Conservation (phyloP, 2,888 invertebrate species). For the Amphiduros pacificus region DNA sequence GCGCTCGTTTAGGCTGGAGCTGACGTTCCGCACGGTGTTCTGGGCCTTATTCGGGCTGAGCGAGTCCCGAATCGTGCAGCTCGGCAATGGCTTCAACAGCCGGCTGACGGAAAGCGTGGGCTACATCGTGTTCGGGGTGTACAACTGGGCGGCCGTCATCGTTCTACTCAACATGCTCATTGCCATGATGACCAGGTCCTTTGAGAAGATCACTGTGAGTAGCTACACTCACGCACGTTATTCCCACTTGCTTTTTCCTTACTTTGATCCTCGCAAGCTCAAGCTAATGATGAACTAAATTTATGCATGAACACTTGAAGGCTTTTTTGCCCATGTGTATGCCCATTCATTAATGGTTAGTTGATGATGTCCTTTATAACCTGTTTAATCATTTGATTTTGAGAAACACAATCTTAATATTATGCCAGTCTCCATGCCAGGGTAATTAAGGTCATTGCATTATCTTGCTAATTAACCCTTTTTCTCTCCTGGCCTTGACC, state of each 20-base stretch:
- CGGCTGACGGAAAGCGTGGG: constrained; percentile 32
- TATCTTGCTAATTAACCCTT: too few relatives aligned
- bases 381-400: too few relatives aligned
- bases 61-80: constrained; percentile 32
- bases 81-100: constrained; percentile 22
- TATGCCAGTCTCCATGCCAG: too few relatives aligned
- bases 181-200: constrained; percentile 74
- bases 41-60: constrained; percentile 57
- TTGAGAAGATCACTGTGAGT: constrained; percentile 66
- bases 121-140: constrained; percentile 31
- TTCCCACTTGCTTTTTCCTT: neutral
- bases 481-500: too few relatives aligned
- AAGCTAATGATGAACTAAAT: neutral
- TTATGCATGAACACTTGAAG: too few relatives aligned
- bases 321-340: too few relatives aligned
- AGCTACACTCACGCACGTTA: neutral
- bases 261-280: too few relatives aligned
- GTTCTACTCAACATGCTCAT: constrained; percentile 66
- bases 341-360: too few relatives aligned
- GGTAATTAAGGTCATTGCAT: too few relatives aligned
- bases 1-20: constrained; percentile 45
- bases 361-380: too few relatives aligned
- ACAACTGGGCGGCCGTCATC: constrained; percentile 33
- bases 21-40: constrained; percentile 54
- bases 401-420: too few relatives aligned